These are phyloP conservation scores for Dicranocentrus wangi DNA, from an alignment of 2,888 invertebrate species.

Conservation along the genomic window DNA sequence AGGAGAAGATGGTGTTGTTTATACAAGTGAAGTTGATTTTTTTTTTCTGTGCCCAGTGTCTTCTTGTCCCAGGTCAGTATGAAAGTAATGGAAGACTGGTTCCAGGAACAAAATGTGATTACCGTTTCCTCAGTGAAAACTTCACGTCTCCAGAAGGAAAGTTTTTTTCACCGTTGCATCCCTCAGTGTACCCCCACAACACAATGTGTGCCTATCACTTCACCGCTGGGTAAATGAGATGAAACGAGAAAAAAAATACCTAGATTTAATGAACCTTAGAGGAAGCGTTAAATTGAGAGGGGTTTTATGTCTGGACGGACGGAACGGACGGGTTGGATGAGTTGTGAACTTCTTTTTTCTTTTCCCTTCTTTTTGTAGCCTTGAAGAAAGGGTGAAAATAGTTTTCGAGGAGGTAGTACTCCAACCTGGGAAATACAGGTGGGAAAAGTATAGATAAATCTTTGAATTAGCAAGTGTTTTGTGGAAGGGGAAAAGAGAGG, in stretches of 20 bases:
- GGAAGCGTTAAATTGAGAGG: background rate
- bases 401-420: slow-evolving; percentile 87
- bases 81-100: slow-evolving; percentile 86
- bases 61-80: slow-evolving; percentile 81
- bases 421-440: slow-evolving; percentile 87
- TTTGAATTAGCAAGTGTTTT: no score
- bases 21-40: no score
- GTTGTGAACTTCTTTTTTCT: slow-evolving; percentile 14
- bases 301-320: background rate
- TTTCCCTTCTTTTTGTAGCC: slow-evolving; percentile 74
- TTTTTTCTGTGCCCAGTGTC: background rate
- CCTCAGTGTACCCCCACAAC: slow-evolving; percentile 94
- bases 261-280: background rate
- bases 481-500: no score
- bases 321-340: no score
- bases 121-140: slow-evolving; percentile 86
- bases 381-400: slow-evolving; percentile 83
- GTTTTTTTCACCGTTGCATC: slow-evolving; percentile 94
- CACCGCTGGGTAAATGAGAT: slow-evolving; percentile 82
- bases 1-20: background rate
- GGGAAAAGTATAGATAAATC: slow-evolving; percentile 71
- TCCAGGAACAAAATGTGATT: slow-evolving; percentile 87
- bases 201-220: slow-evolving; percentile 92
- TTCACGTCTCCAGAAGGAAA: slow-evolving; percentile 83
- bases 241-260: background rate